Percentiles rank a stretch among this genome's conserved stretches.
These are phyloP conservation scores for Drosophila teissieri DNA, from an alignment of 1,140 invertebrate species.

Conservation along the genomic window DNA sequence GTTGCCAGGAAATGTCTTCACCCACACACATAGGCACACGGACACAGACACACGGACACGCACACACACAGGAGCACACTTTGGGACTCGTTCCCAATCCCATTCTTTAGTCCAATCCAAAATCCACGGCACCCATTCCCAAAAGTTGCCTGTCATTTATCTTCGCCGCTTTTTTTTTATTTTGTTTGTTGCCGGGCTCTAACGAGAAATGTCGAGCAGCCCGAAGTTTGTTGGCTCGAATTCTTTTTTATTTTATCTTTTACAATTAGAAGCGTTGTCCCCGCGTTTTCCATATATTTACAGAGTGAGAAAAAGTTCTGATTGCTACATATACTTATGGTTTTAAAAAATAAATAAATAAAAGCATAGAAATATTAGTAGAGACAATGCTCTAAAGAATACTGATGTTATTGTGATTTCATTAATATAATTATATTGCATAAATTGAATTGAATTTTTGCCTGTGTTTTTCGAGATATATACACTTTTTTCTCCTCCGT, in stretches of 20 bases:
- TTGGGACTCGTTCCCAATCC: conserved; percentile 18
- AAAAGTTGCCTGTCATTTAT: conserved; percentile 73
- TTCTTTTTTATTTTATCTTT: conserved; percentile 67
- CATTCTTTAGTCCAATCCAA: conserved; percentile 27
- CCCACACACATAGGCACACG: conserved; percentile 11
- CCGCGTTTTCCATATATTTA: conserved; percentile 41
- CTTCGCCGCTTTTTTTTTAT: conserved; percentile 51
- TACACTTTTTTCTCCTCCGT: conserved; percentile 40
- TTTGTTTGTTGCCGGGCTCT: conserved; percentile 38
- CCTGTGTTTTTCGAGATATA: background rate
- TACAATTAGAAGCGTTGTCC: conserved; percentile 75
- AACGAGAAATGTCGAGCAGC: conserved; percentile 64
- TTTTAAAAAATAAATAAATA: too few relatives aligned
- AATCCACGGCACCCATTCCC: conserved; percentile 28
- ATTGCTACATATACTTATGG: too few relatives aligned
- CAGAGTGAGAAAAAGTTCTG: background rate
- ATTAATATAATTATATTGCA: too few relatives aligned
- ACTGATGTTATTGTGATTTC: too few relatives aligned
- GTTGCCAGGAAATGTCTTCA: conserved; percentile 63
- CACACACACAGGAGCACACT: conserved; percentile 4
- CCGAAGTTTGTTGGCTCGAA: conserved; percentile 49
- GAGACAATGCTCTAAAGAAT: too few relatives aligned
- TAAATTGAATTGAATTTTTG: background rate
- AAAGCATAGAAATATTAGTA: too few relatives aligned
- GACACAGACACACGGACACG: conserved; percentile 1